A percentile compares a stretch with the other conserved stretches of the same genome.
Conservation (phyloP, 2,888 invertebrate genomes). For the Drosophila melanocephala region DNA sequence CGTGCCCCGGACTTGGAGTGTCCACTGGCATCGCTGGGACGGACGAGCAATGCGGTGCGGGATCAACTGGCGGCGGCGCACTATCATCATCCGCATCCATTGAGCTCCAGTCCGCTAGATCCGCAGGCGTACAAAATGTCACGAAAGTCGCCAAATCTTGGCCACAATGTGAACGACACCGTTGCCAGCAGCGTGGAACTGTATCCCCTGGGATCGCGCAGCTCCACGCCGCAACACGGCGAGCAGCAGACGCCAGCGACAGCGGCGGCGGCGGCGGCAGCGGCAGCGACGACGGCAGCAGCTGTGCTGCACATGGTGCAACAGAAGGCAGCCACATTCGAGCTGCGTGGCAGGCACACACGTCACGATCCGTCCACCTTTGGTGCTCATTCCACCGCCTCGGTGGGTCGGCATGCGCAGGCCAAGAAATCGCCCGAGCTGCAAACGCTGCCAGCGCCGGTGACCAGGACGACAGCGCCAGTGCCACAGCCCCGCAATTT, state of each 20-base stretch:
- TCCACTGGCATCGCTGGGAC: constrained; percentile 88
- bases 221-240: constrained; percentile 56
- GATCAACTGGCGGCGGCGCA: constrained; percentile 80
- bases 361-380: constrained; percentile 55
- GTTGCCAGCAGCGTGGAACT: constrained; percentile 80
- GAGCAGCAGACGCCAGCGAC: constrained; percentile 40
- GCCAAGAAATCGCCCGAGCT: constrained; percentile 61
- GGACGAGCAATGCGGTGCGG: constrained; percentile 84
- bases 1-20: constrained; percentile 86
- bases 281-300: constrained; percentile 59
- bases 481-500: constrained; percentile 79
- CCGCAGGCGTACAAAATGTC: constrained; percentile 86
- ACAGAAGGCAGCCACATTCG: constrained; percentile 83
- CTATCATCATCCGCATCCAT: constrained; percentile 85
- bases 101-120: constrained; percentile 86
- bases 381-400: constrained; percentile 72
- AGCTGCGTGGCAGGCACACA: constrained; percentile 70
- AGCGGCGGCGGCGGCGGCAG: constrained; percentile 10
- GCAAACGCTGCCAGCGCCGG: constrained; percentile 55
- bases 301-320: constrained; percentile 73
- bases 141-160: constrained; percentile 84
- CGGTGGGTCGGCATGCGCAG: constrained; percentile 71
- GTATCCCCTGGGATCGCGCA: constrained; percentile 60
- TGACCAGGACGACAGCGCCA: constrained; percentile 51
- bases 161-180: constrained; percentile 82